Percentiles rank a stretch among this genome's conserved stretches.
Conservation (phyloP, 2,888 invertebrate species). For the Limenitis camilla region DNA sequence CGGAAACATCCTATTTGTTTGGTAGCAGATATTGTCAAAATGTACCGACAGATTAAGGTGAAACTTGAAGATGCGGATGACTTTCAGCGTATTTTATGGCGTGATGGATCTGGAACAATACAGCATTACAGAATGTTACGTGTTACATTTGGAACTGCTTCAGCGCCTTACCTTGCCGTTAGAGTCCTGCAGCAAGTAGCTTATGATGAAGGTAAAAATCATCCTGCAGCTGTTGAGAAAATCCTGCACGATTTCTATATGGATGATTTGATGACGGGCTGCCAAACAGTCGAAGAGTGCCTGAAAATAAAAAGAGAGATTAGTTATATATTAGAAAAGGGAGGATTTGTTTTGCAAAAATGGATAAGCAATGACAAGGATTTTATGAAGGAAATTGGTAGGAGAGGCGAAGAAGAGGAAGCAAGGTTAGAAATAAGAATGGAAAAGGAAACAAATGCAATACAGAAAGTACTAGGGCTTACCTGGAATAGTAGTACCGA, state of each 20-base stretch:
- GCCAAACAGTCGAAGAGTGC: constrained; percentile 20
- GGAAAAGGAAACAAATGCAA: not conserved
- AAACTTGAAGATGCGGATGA: not conserved
- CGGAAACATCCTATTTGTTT: not conserved
- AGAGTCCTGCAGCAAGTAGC: constrained; percentile 22
- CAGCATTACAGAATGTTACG: not conserved
- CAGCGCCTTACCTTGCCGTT: constrained; percentile 25
- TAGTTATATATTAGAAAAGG: constrained; percentile 25
- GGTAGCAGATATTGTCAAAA: constrained; percentile 2
- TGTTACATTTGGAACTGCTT: constrained; percentile 25
- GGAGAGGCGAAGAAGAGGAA: not conserved
- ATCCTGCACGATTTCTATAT: constrained; percentile 20
- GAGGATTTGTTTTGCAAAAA: constrained; percentile 31
- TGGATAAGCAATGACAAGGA: constrained; percentile 20
- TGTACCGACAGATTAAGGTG: not conserved
- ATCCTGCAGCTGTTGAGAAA: constrained; percentile 11
- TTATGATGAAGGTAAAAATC: constrained; percentile 9
- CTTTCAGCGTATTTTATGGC: constrained; percentile 2
- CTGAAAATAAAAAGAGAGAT: constrained; percentile 22
- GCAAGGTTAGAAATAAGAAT: not conserved
- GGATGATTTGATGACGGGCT: constrained; percentile 27
- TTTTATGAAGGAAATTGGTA: constrained; percentile 3
- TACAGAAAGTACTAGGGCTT: constrained; percentile 8
- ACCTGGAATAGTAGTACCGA: constrained; percentile 8
- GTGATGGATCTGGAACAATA: not conserved